These are phyloP conservation scores for Drosophila eohydei DNA, from an alignment of 2,888 invertebrate species.

Conservation along the genomic window DNA sequence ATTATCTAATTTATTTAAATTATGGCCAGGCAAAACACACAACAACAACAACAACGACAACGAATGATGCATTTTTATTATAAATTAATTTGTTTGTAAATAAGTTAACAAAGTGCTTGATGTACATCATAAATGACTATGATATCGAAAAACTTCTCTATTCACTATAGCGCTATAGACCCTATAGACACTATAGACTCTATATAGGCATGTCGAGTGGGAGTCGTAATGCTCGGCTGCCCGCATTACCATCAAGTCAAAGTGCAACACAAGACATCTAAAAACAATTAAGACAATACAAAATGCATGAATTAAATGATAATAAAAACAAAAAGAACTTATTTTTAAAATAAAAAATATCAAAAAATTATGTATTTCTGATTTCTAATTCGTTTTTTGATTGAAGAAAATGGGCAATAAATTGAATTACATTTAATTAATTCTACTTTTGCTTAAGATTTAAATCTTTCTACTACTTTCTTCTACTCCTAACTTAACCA, in stretches of 20 bases:
- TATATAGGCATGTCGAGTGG: slow-evolving; percentile 30
- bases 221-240: slow-evolving; percentile 24
- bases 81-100: slow-evolving; percentile 76
- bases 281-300: slow-evolving; percentile 31
- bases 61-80: slow-evolving; percentile 71
- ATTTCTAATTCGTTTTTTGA: neutral
- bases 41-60: slow-evolving; percentile 37
- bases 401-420: too few species aligned
- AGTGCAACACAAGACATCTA: slow-evolving; percentile 30
- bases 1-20: slow-evolving; percentile 76
- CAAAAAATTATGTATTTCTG: slow-evolving; percentile 24
- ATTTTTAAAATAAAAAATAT: slow-evolving; percentile 56
- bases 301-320: slow-evolving; percentile 54
- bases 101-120: slow-evolving; percentile 72
- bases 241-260: slow-evolving; percentile 68
- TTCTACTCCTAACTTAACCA: too few species aligned
- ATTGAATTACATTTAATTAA: too few species aligned
- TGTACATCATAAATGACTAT: slow-evolving; percentile 59
- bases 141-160: slow-evolving; percentile 37
- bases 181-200: neutral
- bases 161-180: slow-evolving; percentile 32
- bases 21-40: slow-evolving; percentile 59
- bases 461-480: too few species aligned
- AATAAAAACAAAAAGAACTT: slow-evolving; percentile 30
- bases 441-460: too few species aligned